phyloP scores from a whole-genome alignment of 35 echinoderm and acorn worm species.

The Apostichopus japonicus region DNA sequence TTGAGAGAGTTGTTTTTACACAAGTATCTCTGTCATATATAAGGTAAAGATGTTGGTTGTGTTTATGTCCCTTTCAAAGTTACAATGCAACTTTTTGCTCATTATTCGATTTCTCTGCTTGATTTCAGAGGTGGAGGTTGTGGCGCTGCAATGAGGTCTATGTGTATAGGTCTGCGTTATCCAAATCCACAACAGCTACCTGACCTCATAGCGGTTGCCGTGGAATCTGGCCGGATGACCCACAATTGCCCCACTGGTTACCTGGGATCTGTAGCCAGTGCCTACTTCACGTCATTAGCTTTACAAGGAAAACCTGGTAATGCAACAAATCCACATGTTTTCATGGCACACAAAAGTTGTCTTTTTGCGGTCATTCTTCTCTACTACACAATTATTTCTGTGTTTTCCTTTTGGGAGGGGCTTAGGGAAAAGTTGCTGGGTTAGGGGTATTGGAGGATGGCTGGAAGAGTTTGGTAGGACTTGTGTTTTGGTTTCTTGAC shows the following conservation, averaged over 20 bases:
- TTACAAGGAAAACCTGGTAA: conserved; percentile 80
- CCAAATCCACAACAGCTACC: conserved; percentile 70
- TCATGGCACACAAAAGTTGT: neutral
- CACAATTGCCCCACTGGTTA: conserved; percentile 89
- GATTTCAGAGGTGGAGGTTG: conserved; percentile 85
- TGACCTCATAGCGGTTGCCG: conserved; percentile 74
- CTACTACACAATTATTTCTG: too few species aligned
- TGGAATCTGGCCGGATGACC: conserved; percentile 92
- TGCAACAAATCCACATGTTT: neutral
- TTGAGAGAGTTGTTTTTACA: too few species aligned
- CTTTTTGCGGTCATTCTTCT: neutral
- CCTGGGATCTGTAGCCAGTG: conserved; percentile 80
- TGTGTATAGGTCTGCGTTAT: conserved; percentile 94
- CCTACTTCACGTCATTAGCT: conserved; percentile 86
- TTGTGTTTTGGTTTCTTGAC: too few species aligned
- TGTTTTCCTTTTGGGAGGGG: too few species aligned
- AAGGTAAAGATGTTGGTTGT: too few species aligned
- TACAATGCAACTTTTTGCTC: neutral
- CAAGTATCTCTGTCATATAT: too few species aligned
- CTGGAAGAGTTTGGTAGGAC: too few species aligned
- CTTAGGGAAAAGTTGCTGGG: too few species aligned
- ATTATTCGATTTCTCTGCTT: neutral
- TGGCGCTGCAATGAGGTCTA: conserved; percentile 92
- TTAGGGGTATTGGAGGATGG: too few species aligned
- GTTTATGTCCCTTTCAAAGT: too few species aligned